Base-by-base conservation (phyloP, 2,888 invertebrate genomes). In the Drosophila mimetica region DNA sequence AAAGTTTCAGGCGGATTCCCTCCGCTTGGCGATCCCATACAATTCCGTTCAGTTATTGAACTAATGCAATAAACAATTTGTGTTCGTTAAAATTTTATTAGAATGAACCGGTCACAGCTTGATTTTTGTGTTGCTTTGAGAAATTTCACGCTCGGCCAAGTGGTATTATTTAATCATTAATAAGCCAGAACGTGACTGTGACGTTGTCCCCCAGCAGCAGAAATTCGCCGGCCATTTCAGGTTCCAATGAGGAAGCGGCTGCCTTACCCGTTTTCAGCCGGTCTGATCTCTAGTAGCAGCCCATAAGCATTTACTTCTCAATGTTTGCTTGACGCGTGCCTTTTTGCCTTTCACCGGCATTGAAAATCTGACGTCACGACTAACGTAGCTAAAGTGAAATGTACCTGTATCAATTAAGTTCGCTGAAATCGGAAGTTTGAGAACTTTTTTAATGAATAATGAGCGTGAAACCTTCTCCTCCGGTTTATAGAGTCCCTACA, bases 11-110 rank as follows among this genome's bases (percentile, higher is more conserved):
- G 28, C 47, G 22, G 32, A 42, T 44, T 39, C 25, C 41, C 20
- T 39, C n/a, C 20, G 7, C 41, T 20, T n/a, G 5, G 1, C 46
- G 34, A 34, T 34, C 6, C 7, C n/a, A 50, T 28, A 32, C 36
- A 22, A 44, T 50, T 53, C 25, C 67, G 25, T 20, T 6, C 28
- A 34, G 32, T 53, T 71, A 73, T 82, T 67, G 55, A 73, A 39
- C 71, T 82, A 81, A 83, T 79, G 66, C 52, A 66, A 75, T 74
- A 48, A 74, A 55, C 71, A 81, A 74, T 81, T 72, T 36, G 54
- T 52, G 39, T 58, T 74, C 65, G 58, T 69, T 85, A 50, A 57
- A 37, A 61, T 59, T 71, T 79, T 63, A 71, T 82, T 82, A 47
- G 66, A 76, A 34, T 48, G 8, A 76, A 82, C 66, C 67, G 71